phyloP scores from a whole-genome alignment of 2,888 invertebrate species.

The Drosophila buzzatii region DNA sequence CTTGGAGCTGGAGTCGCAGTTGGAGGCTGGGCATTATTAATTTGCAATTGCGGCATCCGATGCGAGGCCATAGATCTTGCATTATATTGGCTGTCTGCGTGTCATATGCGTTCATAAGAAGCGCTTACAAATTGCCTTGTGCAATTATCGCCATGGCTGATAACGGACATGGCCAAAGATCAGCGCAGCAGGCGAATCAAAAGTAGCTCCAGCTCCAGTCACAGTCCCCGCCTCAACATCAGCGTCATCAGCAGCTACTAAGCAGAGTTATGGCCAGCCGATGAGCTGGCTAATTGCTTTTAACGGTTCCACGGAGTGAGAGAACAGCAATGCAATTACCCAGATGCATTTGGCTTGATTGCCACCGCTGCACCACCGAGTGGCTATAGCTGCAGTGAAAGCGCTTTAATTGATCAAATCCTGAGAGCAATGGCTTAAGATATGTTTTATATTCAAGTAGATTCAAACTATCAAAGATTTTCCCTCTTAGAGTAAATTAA shows the following conservation, averaged over 20 bases:
- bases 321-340: conserved; percentile 59
- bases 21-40: conserved; percentile 67
- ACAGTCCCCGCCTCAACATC: background rate
- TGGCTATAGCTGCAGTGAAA: conserved; percentile 23
- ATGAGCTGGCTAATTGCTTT: conserved; percentile 71
- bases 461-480: background rate
- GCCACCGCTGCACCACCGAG: conserved; percentile 10
- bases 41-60: conserved; percentile 52
- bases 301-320: conserved; percentile 47
- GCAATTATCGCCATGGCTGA: conserved; percentile 72
- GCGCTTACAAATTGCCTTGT: conserved; percentile 67
- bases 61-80: conserved; percentile 68
- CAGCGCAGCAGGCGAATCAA: conserved; percentile 32
- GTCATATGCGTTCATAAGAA: conserved; percentile 61
- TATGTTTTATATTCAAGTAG: background rate
- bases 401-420: conserved; percentile 14
- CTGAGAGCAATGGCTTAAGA: background rate
- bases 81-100: conserved; percentile 66
- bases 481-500: background rate
- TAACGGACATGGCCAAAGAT: conserved; percentile 52
- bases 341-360: conserved; percentile 60
- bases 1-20: conserved; percentile 5
- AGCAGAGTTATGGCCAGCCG: conserved; percentile 46
- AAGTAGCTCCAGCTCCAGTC: conserved; percentile 15
- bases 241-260: background rate